Percentiles rank a stretch among this genome's conserved stretches.
Conservation (phyloP, 37 sponge, comb jelly and placozoan species). For the Diacarnus erythraeanus region DNA sequence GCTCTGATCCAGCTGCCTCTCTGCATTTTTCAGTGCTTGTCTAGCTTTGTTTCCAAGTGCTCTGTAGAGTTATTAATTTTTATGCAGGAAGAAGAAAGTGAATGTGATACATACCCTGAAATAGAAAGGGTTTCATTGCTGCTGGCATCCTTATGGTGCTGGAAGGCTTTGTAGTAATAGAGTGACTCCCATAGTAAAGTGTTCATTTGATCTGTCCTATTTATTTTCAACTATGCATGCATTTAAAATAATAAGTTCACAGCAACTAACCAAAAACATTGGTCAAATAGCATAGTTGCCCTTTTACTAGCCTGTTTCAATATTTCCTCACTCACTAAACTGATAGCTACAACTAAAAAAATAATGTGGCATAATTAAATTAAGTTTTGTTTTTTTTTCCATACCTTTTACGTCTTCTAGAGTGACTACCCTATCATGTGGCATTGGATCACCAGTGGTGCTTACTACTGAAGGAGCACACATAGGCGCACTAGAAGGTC, state of each 20-base stretch:
- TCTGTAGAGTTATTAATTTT: constrained; percentile 4
- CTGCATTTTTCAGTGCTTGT: neutral
- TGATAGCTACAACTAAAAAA: constrained; percentile 60
- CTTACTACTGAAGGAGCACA: too few relatives aligned
- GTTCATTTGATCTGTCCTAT: constrained; percentile 60
- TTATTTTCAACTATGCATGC: neutral
- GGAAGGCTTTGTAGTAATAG: constrained; percentile 38
- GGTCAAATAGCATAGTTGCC: constrained; percentile 42
- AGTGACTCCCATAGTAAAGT: constrained; percentile 44
- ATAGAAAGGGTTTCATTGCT: constrained; percentile 12
- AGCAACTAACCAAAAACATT: constrained; percentile 37
- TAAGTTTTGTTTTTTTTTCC: neutral
- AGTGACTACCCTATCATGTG: constrained; percentile 21
- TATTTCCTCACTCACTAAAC: constrained; percentile 6
- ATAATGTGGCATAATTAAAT: neutral
- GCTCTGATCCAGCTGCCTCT: constrained; percentile 17
- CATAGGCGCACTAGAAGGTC: too few relatives aligned
- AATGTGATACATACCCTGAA: constrained; percentile 19
- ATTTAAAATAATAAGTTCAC: too few relatives aligned
- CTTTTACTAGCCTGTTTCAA: constrained; percentile 21
- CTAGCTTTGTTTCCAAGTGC: constrained; percentile 15
- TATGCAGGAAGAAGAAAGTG: neutral
- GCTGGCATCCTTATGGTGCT: constrained; percentile 18
- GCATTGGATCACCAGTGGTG: neutral
- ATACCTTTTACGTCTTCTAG: constrained; percentile 62